These are phyloP conservation scores for Tipula lateralis DNA, from an alignment of 2,888 invertebrate species.

Conservation along the genomic window DNA sequence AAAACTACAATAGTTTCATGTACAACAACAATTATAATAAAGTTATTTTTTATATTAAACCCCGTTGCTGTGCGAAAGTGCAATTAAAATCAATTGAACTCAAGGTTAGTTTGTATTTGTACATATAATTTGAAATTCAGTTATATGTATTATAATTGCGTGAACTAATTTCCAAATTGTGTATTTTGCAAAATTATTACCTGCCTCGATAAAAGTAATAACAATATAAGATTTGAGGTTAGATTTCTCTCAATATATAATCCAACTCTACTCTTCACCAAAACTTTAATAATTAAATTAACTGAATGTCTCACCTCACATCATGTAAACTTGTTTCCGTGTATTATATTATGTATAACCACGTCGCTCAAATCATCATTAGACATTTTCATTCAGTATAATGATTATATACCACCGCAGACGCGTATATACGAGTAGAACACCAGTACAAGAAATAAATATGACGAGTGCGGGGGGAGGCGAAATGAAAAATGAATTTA, in stretches of 20 bases:
- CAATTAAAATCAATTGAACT: slow-evolving; percentile 11
- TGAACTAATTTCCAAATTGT: neutral
- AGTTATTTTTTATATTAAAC: neutral
- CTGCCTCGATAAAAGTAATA: neutral
- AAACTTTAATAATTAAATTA: neutral
- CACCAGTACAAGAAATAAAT: neutral
- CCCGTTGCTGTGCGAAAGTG: neutral
- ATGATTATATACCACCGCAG: neutral
- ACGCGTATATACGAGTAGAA: neutral
- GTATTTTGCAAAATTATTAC: neutral
- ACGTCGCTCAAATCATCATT: neutral
- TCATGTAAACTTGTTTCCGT: neutral
- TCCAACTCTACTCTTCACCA: neutral
- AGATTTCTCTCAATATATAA: neutral
- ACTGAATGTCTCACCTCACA: neutral
- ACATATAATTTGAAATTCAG: neutral
- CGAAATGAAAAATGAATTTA: neutral
- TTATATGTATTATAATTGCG: neutral
- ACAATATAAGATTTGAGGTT: neutral
- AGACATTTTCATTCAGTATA: neutral
- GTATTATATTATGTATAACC: neutral
- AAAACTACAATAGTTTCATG: neutral
- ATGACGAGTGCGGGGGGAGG: neutral
- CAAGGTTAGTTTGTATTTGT: neutral
- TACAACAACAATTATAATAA: neutral